Percentiles rank a stretch among this genome's conserved stretches.
Evolutionary conservation across 2,113 vertebrate genomes (phyloP).

Genomic region (Chelonoidis abingdonii): DNA sequence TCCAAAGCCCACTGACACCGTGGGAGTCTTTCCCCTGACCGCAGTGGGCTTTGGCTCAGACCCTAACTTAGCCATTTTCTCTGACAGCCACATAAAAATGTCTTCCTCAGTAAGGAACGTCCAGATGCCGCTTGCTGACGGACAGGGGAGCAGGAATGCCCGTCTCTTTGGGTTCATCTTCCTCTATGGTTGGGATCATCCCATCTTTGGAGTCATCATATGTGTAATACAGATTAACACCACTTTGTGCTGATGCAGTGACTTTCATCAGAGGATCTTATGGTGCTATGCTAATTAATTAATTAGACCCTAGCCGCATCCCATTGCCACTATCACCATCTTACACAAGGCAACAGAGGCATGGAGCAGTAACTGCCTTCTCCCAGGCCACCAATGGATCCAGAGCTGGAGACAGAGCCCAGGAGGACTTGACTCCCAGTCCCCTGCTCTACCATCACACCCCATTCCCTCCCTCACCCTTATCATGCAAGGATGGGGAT

Average conservation of each 20-base stretch:
- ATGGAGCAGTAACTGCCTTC: conserved; percentile 34
- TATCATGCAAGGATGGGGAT: not conserved
- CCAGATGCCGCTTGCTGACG: not conserved
- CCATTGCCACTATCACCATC: conserved; percentile 52
- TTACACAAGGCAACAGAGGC: conserved; percentile 42
- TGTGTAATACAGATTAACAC: conserved; percentile 24
- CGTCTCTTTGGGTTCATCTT: conserved; percentile 15
- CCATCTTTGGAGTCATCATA: conserved; percentile 17
- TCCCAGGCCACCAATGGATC: conserved; percentile 19
- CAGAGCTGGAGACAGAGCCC: conserved; percentile 4
- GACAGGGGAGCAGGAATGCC: not conserved
- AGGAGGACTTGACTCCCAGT: not conserved
- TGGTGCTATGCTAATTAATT: conserved; percentile 43
- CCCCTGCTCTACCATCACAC: not conserved
- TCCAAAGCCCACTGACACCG: not conserved
- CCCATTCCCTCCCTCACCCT: not conserved
- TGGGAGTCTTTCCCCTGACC: not conserved
- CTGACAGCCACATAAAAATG: not conserved
- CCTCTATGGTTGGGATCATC: conserved; percentile 40
- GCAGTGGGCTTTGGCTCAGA: not conserved
- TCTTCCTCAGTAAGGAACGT: not conserved
- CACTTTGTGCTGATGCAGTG: conserved; percentile 57
- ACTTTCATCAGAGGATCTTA: conserved; percentile 68
- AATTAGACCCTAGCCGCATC: conserved; percentile 63
- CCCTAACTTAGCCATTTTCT: not conserved